Evolutionary conservation across 2,888 invertebrate species (phyloP), one percentile per base, ranked within the genome.

Genomic region (Gryllus longicercus): DNA sequence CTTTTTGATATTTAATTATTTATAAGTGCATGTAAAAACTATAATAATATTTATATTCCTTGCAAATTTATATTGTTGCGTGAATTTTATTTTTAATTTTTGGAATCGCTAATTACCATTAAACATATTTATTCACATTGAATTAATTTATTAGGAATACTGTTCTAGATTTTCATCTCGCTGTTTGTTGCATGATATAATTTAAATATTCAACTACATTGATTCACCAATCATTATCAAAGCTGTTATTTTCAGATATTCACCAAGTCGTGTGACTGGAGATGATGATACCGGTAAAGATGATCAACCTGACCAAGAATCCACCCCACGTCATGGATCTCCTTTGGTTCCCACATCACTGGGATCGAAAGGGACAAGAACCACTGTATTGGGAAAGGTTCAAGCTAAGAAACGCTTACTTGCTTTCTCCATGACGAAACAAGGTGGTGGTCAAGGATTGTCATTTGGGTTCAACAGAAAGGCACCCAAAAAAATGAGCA

Each of bases 401-500:
- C 85, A 86, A 80, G 88, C 88, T 11, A 87, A 87, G 82, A 88
- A 88, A 82, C 83, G 87, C 38, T 84, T 88, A 5, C 84, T 86
- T 77, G 87, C 88, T n/a, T 88, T 87, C 83, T 86, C 87, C 25
- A 84, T 85, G 81, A 84, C 85, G 0, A 86, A 85, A 82, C 83
- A 85, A 78, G 84, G 83, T 74, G 84, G 84, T 49, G 82, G 82
- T 0, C 79, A 81, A 50, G 83, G 83, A 18, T 75, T 83, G 8
- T 81, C 82, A 5, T 82, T 82, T 78, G 83, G 82, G 38, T 81
- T 83, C 25, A 80, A 81, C 11, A 83, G 82, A 79, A 83, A 81
- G 38, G 23, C 76, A 16, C 77, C 78, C 25, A 78, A 79, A 75
- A 82, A 81, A 78, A 80, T 81, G 79, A 83, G 77, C 74, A 76